Evolutionary conservation across 2,797 vertebrate genomes (phyloP).

Genomic region (Oreochromis mossambicus): DNA sequence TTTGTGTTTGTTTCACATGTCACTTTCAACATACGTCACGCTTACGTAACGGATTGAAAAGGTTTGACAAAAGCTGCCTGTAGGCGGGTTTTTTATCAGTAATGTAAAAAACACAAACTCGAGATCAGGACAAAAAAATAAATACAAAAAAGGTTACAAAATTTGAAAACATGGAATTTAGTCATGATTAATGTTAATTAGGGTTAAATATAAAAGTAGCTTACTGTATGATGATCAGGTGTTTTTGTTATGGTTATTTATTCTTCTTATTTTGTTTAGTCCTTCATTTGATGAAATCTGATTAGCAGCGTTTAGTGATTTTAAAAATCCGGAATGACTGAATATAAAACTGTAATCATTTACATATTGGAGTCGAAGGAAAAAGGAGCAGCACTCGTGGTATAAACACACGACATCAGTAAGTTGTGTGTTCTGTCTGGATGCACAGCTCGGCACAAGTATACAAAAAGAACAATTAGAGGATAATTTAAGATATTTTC

Average conservation of each 20-base stretch:
- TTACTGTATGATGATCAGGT: fast-evolving
- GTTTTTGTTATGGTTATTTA: not conserved
- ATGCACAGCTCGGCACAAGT: not conserved
- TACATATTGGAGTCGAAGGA: not conserved
- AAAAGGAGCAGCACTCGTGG: not conserved
- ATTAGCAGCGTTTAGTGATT: not conserved
- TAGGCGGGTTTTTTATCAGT: fast-evolving
- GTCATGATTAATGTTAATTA: not conserved
- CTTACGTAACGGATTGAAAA: fast-evolving
- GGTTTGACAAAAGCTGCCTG: not conserved
- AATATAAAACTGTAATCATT: not conserved
- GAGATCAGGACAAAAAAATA: not conserved
- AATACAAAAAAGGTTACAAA: not conserved
- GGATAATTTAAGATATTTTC: not conserved
- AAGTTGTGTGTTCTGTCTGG: not conserved
- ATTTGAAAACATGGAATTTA: not conserved
- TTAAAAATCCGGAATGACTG: not conserved
- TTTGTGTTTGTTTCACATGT: not conserved
- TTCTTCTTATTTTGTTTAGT: not conserved
- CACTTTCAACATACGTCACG: not conserved
- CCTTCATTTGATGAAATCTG: not conserved
- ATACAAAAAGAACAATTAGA: not conserved
- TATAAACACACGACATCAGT: not conserved
- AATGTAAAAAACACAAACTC: not conserved
- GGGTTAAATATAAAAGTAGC: not conserved